Evolutionary conservation across 2,888 invertebrate genomes (phyloP), one percentile per base, ranked within the genome.

Genomic region (Sinhomidia bicolor): DNA sequence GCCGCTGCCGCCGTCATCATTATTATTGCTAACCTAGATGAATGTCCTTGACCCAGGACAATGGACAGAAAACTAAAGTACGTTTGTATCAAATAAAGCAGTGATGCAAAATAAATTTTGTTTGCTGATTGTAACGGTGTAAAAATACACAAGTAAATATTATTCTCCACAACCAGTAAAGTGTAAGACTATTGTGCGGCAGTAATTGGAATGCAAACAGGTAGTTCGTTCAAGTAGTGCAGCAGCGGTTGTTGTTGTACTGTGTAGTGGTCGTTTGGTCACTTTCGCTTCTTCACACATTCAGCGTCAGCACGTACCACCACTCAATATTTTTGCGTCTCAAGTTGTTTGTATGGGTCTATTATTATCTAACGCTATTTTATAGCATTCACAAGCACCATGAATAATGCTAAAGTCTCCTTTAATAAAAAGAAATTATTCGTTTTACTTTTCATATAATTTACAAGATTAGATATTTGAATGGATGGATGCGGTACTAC

Each of bases 21-120:
- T 47, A 29, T 10, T n/a, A 68, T 78, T 60, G 54, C 86, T 81
- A 86, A 86, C 86, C 86, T 86, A 86, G 47, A 86, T 86, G 60
- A n/a, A 17, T 47, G 60, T 57, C 86, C 86, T 81, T 86, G 86
- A 86, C 86, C 86, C 86, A 86, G 71, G 86, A 71, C 51, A 71
- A 68, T 17, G 44, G 47, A 71, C 54, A 68, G 71, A n/a, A 68
- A 44, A 47, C 29, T 12, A 12, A 62, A 44, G 44, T 26, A 60
- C 36, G 65, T 44, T 71, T 23, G 14, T 14, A 60, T 60, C 32
- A 51, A 51, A 76, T 78, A 26, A 65, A 47, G 65, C 65, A 47
- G n/a, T 80, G 14, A 20, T 26, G 17, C 47, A 79, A 57, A 44
- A 36, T 14, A 20, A 17, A 78, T 4, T 17, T 78, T n/a, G 44